Conservation (phyloP, 2,113 vertebrate genomes). For the Xiphias gladius region DNA sequence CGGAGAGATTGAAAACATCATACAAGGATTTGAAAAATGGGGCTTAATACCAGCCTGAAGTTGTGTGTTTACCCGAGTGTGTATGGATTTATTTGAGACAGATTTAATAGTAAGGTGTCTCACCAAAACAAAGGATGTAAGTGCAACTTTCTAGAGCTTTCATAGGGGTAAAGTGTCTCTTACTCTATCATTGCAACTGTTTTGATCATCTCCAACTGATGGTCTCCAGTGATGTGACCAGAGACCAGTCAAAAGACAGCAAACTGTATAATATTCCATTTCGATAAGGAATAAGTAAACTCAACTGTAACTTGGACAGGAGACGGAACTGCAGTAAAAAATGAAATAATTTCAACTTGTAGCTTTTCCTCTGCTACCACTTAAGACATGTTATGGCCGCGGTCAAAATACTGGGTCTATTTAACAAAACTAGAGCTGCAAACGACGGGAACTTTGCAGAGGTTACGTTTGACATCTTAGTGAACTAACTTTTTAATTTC, state of each 20-base stretch:
- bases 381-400: too few species aligned
- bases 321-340: constrained; percentile 1
- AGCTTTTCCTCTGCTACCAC: background rate
- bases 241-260: background rate
- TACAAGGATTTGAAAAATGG: constrained; percentile 1
- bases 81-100: background rate
- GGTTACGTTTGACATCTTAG: too few species aligned
- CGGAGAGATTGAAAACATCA: constrained; percentile 13
- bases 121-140: background rate
- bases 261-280: background rate
- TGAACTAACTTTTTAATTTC: too few species aligned
- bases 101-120: background rate
- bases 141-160: background rate
- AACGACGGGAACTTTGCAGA: too few species aligned
- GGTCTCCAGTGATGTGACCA: background rate
- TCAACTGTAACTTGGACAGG: too few species aligned
- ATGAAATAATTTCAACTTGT: too few species aligned
- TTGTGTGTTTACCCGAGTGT: background rate
- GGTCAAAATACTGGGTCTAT: too few species aligned
- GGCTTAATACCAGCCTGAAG: background rate
- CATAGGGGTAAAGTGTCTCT: background rate
- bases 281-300: background rate
- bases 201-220: background rate
- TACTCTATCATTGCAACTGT: too few species aligned
- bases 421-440: background rate